phyloP scores from a whole-genome alignment of 1,140 invertebrate genomes.

The Leptinotarsa texana region DNA sequence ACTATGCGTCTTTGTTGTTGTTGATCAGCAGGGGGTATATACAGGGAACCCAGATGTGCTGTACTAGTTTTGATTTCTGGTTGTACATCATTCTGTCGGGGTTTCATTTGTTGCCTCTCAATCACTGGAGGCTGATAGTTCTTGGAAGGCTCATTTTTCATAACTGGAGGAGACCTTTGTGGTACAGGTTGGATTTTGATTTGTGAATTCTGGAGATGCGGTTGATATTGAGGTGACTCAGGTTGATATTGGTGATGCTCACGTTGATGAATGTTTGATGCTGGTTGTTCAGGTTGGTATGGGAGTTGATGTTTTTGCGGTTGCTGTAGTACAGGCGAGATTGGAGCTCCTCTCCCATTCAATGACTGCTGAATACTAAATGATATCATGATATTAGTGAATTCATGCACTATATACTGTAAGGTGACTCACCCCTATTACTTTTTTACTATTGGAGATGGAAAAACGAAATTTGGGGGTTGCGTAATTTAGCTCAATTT shows the following conservation, averaged over 20 bases:
- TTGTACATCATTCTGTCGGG: conserved; percentile 25
- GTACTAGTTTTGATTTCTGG: conserved; percentile 29
- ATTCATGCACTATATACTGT: no score
- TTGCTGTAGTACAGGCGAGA: conserved; percentile 32
- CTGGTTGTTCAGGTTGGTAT: conserved; percentile 11
- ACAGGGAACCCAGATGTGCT: conserved; percentile 50
- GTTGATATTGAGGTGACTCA: conserved; percentile 25
- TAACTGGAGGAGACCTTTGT: conserved; percentile 26
- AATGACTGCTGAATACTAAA: conserved; percentile 4
- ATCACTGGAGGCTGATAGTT: conserved; percentile 35
- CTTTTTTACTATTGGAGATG: no score
- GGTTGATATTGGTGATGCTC: conserved; percentile 25
- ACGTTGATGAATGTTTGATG: not conserved
- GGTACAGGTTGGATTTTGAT: conserved; percentile 8
- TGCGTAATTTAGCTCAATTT: no score
- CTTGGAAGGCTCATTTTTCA: conserved; percentile 26
- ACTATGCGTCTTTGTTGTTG: conserved; percentile 41
- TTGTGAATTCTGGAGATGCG: not conserved
- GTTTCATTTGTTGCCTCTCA: conserved; percentile 33
- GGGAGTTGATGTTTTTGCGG: conserved; percentile 20
- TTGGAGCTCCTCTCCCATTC: conserved; percentile 24
- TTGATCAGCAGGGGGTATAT: conserved; percentile 52
- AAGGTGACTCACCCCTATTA: no score
- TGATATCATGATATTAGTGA: no score
- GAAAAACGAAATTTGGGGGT: no score